Percentiles rank a stretch among this genome's conserved stretches.
phyloP scores from a whole-genome alignment of 2,797 vertebrate species.

The Petrocephalus schoutedeni region DNA sequence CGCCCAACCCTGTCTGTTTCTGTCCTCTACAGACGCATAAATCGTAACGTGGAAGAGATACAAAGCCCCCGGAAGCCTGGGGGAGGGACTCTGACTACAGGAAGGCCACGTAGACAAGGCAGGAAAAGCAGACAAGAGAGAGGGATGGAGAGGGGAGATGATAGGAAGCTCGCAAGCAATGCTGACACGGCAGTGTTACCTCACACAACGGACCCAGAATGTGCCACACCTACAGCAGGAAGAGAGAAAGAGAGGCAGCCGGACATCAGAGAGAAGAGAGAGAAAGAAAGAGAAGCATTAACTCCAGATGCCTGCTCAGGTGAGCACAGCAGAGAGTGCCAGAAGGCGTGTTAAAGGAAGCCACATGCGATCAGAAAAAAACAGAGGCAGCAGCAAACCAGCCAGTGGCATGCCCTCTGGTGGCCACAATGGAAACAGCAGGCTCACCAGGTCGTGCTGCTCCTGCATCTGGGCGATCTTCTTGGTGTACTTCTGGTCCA shows the following conservation, averaged over 20 bases:
- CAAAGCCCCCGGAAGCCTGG: neutral
- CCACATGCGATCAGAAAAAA: neutral
- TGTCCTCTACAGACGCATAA: neutral
- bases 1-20: neutral
- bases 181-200: slow-evolving; percentile 64
- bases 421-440: neutral
- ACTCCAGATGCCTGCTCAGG: slow-evolving; percentile 15
- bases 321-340: neutral
- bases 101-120: neutral
- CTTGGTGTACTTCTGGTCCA: slow-evolving; percentile 81
- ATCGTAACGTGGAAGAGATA: neutral
- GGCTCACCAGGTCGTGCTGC: slow-evolving; percentile 83
- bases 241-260: slow-evolving; percentile 41
- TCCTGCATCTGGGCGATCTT: slow-evolving; percentile 81
- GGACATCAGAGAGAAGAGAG: slow-evolving; percentile 27
- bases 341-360: neutral
- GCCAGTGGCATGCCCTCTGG: neutral
- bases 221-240: slow-evolving; percentile 78
- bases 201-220: slow-evolving; percentile 83
- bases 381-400: neutral
- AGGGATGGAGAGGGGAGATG: slow-evolving; percentile 18
- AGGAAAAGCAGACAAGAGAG: slow-evolving; percentile 16
- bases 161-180: slow-evolving; percentile 24
- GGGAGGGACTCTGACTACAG: neutral
- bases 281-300: slow-evolving; percentile 33